Conservation (phyloP, 2,113 vertebrate species). For the Panthera uncia region DNA sequence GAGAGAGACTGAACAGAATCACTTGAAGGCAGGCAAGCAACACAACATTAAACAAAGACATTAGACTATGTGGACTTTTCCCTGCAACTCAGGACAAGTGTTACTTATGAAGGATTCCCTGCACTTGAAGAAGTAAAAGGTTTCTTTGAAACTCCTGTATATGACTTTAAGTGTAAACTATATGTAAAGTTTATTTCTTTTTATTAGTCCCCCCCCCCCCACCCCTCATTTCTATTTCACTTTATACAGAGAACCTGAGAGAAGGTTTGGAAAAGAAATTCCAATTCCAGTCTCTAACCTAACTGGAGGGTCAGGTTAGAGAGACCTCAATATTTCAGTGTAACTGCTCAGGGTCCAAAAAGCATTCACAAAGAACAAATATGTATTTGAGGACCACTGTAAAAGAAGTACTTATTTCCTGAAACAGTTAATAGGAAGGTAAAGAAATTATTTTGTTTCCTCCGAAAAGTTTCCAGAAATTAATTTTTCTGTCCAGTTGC, state of each 20-base stretch:
- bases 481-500: conserved; percentile 40
- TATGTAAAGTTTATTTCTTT: neutral
- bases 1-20: conserved; percentile 7
- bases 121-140: neutral
- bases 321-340: conserved; percentile 48
- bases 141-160: neutral
- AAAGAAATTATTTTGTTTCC: conserved; percentile 47
- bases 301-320: conserved; percentile 8
- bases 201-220: neutral
- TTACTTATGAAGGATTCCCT: neutral
- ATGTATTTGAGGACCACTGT: neutral
- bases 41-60: neutral
- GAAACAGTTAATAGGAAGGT: neutral
- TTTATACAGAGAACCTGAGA: conserved; percentile 44
- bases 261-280: conserved; percentile 61
- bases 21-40: neutral
- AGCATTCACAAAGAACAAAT: neutral
- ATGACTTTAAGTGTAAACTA: neutral
- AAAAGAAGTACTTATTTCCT: conserved; percentile 19
- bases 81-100: neutral
- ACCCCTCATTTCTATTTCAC: conserved; percentile 66
- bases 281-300: neutral
- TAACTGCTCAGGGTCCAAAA: neutral
- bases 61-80: neutral
- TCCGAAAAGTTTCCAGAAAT: conserved; percentile 2